Base-by-base conservation (phyloP, 2,888 invertebrate genomes). In the Nymphalis polychloros region DNA sequence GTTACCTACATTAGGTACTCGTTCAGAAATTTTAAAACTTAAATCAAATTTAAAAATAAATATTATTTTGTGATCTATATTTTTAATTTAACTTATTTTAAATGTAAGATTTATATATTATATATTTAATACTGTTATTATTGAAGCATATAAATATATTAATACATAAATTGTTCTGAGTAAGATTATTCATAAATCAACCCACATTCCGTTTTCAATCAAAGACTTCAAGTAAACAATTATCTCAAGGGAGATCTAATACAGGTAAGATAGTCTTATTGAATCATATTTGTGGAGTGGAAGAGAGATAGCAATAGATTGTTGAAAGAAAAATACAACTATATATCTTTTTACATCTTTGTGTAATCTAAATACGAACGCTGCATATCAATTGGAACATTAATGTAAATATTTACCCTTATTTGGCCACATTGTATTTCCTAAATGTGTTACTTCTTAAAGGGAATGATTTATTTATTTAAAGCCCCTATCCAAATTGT, bases 141-240 rank as follows among this genome's bases (percentile, higher is more conserved):
- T 7, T 23, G 23, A 53, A 53, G 16, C 17, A 0, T 31, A 53
- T 31, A 27, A 53, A 31, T 53, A 27, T 53, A 53, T 5, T 27
- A 53, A 27, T 13, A 53, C 0, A 52, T 52, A 52, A 23, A 53
- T 7, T 53, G 1, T 53, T 53, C 27, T 27, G 31, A 17, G 27
- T 31, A 27, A 41, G 17, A 23, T 46, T 20, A 59, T 46, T 59
- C 59, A 59, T 59, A 53, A 55, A 41, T 59, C 57, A 50, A 13
- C 62, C 69, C 64, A 67, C 62, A 63, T 67, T 17, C 47, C 52
- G 53, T 31, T 53, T 53, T 53, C 48, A 55, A 71, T 70, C 64
- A 64, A 68, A 67, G 64, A 55, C 47, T 66, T 59, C 17, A 48
- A 63, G 62, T 63, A 67, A 67, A 73, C 52, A 65, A 61, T 50